Evolutionary conservation across 2,113 vertebrate species (phyloP).

Genomic region (Brienomyrus brachyistius): DNA sequence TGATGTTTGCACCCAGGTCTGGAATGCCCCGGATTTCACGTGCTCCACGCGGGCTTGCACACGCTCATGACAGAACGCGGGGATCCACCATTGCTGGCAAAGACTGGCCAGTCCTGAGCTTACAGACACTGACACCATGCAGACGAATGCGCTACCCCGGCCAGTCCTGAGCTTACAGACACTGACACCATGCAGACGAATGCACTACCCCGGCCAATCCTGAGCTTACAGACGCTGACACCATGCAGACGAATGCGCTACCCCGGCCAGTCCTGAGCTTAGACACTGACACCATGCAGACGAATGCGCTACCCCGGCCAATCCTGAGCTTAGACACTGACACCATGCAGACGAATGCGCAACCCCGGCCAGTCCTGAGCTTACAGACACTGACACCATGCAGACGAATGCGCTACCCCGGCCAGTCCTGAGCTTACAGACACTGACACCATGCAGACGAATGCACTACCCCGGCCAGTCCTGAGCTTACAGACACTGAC

Average conservation of each 20-base stretch:
- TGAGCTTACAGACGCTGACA: not conserved
- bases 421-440: not conserved
- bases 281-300: too few species aligned
- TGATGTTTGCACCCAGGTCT: conserved; percentile 46
- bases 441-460: conserved; percentile 1
- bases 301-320: too few species aligned
- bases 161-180: not conserved
- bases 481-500: not conserved
- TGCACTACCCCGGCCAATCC: too few species aligned
- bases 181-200: conserved; percentile 7
- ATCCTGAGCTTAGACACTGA: not conserved
- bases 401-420: not conserved
- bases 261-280: too few species aligned
- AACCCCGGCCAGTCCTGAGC: not conserved
- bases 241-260: not conserved
- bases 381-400: conserved; percentile 10
- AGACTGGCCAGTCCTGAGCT: not conserved
- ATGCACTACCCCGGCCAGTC: not conserved
- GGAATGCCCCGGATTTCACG: conserved; percentile 56
- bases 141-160: too few species aligned
- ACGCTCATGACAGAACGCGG: not conserved
- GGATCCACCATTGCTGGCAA: not conserved
- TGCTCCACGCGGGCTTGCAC: conserved; percentile 34
- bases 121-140: conserved; percentile 15
- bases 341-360: not conserved